Evolutionary conservation across 2,888 invertebrate species (phyloP), one percentile per base, ranked within the genome.

Genomic region (Cremastinae sp.): DNA sequence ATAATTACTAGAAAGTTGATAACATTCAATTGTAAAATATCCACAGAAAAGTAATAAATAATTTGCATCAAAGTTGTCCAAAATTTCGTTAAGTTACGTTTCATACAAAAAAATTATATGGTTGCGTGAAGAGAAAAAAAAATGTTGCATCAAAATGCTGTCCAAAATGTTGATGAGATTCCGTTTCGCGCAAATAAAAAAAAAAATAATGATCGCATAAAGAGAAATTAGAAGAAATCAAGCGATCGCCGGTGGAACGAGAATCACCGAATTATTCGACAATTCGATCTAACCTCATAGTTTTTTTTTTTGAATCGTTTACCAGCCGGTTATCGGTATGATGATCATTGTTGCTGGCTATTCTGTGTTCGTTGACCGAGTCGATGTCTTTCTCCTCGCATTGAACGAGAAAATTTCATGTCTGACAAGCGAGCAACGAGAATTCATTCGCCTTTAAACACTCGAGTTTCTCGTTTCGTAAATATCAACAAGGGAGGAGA

Each of bases 121-220:
- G n/a, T n/a, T n/a, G n/a, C n/a, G n/a, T n/a, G n/a, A n/a, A n/a
- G n/a, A n/a, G n/a, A n/a, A n/a, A n/a, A n/a, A n/a, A n/a, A n/a
- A n/a, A n/a, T n/a, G n/a, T n/a, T n/a, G n/a, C n/a, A n/a, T n/a
- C n/a, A n/a, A n/a, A 28, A 59, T 43, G 55, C 61, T 37, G 59
- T 28, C 20, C 51, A 41, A 55, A 62, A 16, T 37, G 51, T 53
- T 28, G 53, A 37, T 28, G 70, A 71, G 66, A 64, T 64, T 75
- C 73, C 70, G 64, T 65, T 79, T 76, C 71, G 69, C 68, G 68
- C 37, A 59, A 59, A 71, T 71, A 66, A 22, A 59, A 43, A 20
- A 47, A 55, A 49, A 35, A 49, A 55, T 65, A 4, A 12, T 12
- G 14, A 71, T 76, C 68, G 68, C 75, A 72, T n/a, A 72, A 72